phyloP scores from a whole-genome alignment of 1,140 invertebrate species.

The Coenobita brevimanus region DNA sequence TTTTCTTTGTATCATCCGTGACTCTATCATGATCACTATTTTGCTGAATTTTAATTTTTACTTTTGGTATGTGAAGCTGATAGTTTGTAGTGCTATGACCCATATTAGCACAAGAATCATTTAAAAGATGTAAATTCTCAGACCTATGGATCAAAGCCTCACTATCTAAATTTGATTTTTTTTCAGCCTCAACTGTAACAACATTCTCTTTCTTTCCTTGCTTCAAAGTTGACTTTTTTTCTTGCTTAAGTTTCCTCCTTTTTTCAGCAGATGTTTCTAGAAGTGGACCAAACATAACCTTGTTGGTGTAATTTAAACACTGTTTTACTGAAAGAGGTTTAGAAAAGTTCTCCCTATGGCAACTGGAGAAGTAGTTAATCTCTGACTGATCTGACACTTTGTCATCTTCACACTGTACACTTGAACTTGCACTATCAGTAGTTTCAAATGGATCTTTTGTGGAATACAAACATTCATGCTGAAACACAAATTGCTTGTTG shows the following conservation, averaged over 20 bases:
- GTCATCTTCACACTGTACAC: background rate
- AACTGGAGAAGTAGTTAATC: background rate
- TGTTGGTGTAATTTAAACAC: conserved; percentile 15
- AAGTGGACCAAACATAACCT: conserved; percentile 34
- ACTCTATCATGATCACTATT: too few species aligned
- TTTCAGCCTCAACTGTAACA: background rate
- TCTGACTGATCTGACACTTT: background rate
- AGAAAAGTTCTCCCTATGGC: background rate
- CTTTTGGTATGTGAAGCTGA: too few species aligned
- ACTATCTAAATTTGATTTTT: background rate
- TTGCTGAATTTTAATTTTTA: too few species aligned
- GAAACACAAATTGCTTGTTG: too few species aligned
- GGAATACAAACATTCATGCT: too few species aligned
- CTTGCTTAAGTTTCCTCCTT: background rate
- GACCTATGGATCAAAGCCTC: background rate
- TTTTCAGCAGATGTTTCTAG: conserved; percentile 27
- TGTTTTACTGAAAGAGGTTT: background rate
- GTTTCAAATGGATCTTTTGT: too few species aligned
- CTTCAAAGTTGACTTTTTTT: conserved; percentile 3
- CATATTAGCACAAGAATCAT: too few species aligned
- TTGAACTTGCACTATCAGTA: too few species aligned
- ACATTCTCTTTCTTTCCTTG: background rate
- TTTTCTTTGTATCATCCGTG: too few species aligned
- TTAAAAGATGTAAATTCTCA: too few species aligned
- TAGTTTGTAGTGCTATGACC: too few species aligned